phyloP scores from a whole-genome alignment of 1,140 invertebrate species.

The Belonocnema kinseyi region DNA sequence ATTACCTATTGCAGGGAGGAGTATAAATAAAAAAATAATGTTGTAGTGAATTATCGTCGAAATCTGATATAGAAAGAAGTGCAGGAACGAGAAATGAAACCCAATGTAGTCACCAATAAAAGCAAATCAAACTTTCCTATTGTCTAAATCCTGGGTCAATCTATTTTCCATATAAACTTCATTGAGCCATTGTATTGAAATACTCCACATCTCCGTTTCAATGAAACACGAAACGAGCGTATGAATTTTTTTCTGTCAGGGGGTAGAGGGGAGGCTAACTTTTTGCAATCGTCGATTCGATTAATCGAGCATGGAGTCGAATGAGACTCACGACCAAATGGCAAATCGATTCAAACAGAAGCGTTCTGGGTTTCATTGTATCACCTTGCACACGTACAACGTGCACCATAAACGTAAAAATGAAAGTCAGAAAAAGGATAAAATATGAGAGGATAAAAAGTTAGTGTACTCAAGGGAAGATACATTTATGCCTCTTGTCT shows the following conservation, averaged over 20 bases:
- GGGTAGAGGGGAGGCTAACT: neutral
- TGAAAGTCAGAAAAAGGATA: neutral
- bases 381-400: neutral
- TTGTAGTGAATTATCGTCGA: neutral
- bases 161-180: constrained; percentile 14
- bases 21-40: no score
- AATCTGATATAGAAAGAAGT: neutral
- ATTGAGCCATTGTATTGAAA: constrained; percentile 9
- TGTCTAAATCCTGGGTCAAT: neutral
- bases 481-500: neutral
- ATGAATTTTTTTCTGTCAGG: neutral
- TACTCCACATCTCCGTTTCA: constrained; percentile 18
- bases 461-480: neutral
- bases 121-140: neutral
- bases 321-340: constrained; percentile 39
- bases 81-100: neutral
- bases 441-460: neutral
- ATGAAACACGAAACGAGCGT: constrained; percentile 28
- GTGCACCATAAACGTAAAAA: neutral
- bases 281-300: constrained; percentile 35
- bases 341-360: constrained; percentile 40
- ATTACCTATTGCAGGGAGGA: no score
- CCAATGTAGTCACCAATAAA: neutral
- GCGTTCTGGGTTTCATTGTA: neutral
- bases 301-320: constrained; percentile 38